Evolutionary conservation across 2,113 vertebrate species (phyloP).

Genomic region (Mormoops blainvillei): DNA sequence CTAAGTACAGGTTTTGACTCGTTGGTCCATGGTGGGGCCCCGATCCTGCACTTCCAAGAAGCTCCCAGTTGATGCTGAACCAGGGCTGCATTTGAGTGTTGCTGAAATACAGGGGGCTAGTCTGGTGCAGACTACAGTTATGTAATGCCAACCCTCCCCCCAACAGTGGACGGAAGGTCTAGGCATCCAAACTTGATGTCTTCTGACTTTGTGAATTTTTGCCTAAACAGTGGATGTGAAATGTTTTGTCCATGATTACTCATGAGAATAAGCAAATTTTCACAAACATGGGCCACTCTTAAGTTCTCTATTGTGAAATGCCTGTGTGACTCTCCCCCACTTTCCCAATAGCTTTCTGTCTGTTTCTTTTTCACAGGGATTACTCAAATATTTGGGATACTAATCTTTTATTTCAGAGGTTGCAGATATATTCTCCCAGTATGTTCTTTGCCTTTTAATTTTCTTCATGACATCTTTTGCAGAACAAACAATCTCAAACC

Average conservation of each 20-base stretch:
- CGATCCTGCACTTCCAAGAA: neutral
- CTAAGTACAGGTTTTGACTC: neutral
- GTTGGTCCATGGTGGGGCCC: neutral
- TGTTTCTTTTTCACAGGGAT: neutral
- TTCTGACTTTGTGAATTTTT: neutral
- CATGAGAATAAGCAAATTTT: neutral
- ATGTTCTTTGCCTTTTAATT: neutral
- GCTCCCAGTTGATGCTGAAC: neutral
- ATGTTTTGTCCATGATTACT: neutral
- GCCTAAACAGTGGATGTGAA: neutral
- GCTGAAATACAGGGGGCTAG: neutral
- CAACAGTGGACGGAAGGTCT: rapidly evolving
- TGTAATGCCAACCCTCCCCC: neutral
- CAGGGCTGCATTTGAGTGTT: rapidly evolving
- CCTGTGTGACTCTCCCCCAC: neutral
- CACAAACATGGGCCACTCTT: neutral
- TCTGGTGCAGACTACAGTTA: neutral
- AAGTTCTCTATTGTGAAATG: neutral
- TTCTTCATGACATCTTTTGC: neutral
- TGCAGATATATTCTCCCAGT: neutral
- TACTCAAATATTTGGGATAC: neutral
- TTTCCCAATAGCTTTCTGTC: neutral
- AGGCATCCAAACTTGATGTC: neutral
- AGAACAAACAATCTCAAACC: neutral
- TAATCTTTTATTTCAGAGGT: neutral